phyloP scores from a whole-genome alignment of 2,113 vertebrate species.

The Nibea coibor region DNA sequence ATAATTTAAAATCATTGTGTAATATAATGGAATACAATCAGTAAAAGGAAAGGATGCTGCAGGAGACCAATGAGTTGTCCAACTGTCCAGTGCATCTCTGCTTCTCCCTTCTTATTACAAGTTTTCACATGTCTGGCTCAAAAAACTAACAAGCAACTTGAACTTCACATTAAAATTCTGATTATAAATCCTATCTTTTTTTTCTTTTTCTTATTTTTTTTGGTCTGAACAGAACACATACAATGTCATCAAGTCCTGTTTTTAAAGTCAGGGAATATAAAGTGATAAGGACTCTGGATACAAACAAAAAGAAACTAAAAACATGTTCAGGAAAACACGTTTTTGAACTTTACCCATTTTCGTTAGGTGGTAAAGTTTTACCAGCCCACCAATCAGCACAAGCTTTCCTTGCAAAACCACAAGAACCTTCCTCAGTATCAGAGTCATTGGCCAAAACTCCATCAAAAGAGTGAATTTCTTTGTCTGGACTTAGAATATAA shows the following conservation, averaged over 20 bases:
- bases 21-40: conserved; percentile 66
- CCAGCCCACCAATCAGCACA: conserved; percentile 87
- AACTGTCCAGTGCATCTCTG: conserved; percentile 80
- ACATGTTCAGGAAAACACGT: conserved; percentile 71
- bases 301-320: conserved; percentile 69
- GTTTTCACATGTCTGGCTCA: conserved; percentile 81
- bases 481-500: conserved; percentile 80
- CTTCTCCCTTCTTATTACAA: conserved; percentile 80
- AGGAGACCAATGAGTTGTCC: conserved; percentile 61
- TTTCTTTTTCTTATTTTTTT: conserved; percentile 79
- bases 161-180: conserved; percentile 84
- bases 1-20: conserved; percentile 66
- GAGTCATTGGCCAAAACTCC: conserved; percentile 79
- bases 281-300: conserved; percentile 84
- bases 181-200: conserved; percentile 80
- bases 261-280: conserved; percentile 82
- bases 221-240: conserved; percentile 89
- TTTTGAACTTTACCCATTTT: conserved; percentile 67
- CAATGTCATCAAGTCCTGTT: conserved; percentile 78
- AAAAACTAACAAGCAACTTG: conserved; percentile 78
- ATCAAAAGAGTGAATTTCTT: conserved; percentile 74
- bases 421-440: conserved; percentile 70
- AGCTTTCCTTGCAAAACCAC: conserved; percentile 82
- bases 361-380: conserved; percentile 73
- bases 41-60: conserved; percentile 55